Percentiles rank a stretch among this genome's conserved stretches.
Conservation (phyloP, 2,888 invertebrate species). For the Allacma fusca region DNA sequence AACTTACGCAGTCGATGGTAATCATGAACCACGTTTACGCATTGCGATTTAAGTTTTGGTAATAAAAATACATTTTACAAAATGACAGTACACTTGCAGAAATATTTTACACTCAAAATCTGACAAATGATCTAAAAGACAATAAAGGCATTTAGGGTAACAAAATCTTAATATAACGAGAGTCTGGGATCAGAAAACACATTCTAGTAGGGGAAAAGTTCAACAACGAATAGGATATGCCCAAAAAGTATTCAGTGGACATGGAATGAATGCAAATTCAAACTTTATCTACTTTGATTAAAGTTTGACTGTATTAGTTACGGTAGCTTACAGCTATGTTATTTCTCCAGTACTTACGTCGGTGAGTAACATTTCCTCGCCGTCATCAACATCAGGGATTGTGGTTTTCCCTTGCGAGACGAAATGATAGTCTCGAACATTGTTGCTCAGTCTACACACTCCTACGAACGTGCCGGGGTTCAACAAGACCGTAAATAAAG, state of each 20-base stretch:
- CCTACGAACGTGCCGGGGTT: slow-evolving; percentile 25
- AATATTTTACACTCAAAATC: no score
- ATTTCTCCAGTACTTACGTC: slow-evolving; percentile 62
- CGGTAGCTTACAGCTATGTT: neutral
- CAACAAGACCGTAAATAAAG: slow-evolving; percentile 26
- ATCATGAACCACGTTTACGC: slow-evolving; percentile 19
- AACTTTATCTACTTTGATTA: neutral
- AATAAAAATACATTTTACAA: neutral
- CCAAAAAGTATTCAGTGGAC: neutral
- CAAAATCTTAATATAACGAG: no score
- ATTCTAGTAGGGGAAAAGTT: no score
- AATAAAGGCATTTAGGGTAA: no score
- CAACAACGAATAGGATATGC: neutral
- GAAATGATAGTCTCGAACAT: slow-evolving; percentile 76
- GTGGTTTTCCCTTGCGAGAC: slow-evolving; percentile 70
- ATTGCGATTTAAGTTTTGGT: slow-evolving; percentile 31
- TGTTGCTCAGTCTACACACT: slow-evolving; percentile 78
- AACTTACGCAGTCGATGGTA: no score
- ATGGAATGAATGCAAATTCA: neutral
- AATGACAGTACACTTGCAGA: neutral
- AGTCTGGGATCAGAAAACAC: no score
- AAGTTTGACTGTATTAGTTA: neutral
- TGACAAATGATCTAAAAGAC: no score
- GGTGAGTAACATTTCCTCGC: slow-evolving; percentile 67
- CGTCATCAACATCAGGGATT: slow-evolving; percentile 70